Conservation (phyloP, 2,888 invertebrate genomes). For the Xestia xanthographa region DNA sequence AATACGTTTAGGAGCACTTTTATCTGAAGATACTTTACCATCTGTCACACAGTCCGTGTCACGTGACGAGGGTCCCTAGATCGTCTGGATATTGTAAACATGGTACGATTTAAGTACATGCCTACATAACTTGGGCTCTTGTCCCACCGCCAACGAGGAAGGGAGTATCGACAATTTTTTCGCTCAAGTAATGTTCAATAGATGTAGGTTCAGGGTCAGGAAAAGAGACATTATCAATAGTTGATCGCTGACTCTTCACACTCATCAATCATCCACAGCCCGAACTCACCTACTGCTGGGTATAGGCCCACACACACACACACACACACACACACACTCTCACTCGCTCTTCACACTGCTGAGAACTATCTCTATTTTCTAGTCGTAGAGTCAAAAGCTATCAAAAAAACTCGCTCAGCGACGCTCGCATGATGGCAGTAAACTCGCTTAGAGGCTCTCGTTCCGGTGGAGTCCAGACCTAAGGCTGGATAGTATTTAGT, state of each 20-base stretch:
- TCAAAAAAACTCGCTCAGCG: neutral
- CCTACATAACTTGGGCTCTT: neutral
- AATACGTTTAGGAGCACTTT: constrained; percentile 41
- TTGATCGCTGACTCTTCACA: neutral
- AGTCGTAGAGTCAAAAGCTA: neutral
- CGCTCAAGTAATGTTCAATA: neutral
- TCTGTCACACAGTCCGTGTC: constrained; percentile 36
- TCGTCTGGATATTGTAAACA: constrained; percentile 24
- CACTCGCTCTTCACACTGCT: neutral
- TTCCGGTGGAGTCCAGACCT: too few relatives aligned
- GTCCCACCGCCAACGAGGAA: neutral
- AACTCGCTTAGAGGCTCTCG: neutral
- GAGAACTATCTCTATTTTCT: neutral
- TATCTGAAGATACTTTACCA: constrained; percentile 37
- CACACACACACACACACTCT: too few relatives aligned
- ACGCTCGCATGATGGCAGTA: neutral
- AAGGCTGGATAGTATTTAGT: neutral
- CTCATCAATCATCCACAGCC: too few relatives aligned
- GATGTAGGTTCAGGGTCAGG: neutral
- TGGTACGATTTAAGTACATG: constrained; percentile 6
- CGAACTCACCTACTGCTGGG: too few relatives aligned
- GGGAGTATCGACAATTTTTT: neutral
- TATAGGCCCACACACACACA: too few relatives aligned
- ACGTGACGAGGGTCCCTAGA: constrained; percentile 50
- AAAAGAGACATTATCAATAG: neutral